These are phyloP conservation scores for Bubo bubo DNA, from an alignment of 2,113 vertebrate species.

Conservation along the genomic window DNA sequence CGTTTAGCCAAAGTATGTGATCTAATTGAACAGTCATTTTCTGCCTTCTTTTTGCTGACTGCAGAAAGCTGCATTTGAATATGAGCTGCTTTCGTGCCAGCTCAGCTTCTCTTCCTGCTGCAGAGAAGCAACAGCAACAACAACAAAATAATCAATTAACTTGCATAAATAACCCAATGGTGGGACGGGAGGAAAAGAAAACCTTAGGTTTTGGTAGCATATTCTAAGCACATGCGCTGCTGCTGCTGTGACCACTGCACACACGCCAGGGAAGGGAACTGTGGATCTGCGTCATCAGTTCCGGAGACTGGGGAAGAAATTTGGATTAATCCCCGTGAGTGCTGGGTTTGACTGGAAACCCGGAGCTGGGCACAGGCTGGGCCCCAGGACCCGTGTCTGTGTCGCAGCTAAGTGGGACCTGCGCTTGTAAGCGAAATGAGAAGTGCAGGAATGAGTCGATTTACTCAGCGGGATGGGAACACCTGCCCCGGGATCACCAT, in stretches of 20 bases:
- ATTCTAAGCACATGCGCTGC: background rate
- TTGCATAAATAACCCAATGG: background rate
- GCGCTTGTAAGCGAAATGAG: background rate
- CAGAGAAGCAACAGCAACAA: background rate
- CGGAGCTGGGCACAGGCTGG: background rate
- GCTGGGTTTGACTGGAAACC: background rate
- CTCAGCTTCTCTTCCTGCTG: slow-evolving; percentile 9
- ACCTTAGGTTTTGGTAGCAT: fast-evolving
- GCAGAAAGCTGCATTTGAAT: background rate
- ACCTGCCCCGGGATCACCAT: fast-evolving
- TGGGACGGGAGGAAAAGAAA: background rate
- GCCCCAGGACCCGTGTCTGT: too few species aligned
- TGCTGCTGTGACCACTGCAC: fast-evolving
- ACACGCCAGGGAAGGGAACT: fast-evolving
- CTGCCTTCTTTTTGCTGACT: slow-evolving; percentile 34
- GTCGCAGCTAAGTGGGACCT: fast-evolving
- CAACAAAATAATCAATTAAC: background rate
- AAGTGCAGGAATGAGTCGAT: background rate
- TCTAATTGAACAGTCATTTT: slow-evolving; percentile 31
- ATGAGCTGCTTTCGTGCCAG: background rate
- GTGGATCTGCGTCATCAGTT: background rate
- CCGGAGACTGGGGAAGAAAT: too few species aligned
- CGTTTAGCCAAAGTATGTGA: background rate
- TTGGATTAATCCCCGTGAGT: fast-evolving
- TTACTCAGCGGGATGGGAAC: fast-evolving